Evolutionary conservation across 2,888 invertebrate species (phyloP).

Genomic region (Fragum whitleyi): DNA sequence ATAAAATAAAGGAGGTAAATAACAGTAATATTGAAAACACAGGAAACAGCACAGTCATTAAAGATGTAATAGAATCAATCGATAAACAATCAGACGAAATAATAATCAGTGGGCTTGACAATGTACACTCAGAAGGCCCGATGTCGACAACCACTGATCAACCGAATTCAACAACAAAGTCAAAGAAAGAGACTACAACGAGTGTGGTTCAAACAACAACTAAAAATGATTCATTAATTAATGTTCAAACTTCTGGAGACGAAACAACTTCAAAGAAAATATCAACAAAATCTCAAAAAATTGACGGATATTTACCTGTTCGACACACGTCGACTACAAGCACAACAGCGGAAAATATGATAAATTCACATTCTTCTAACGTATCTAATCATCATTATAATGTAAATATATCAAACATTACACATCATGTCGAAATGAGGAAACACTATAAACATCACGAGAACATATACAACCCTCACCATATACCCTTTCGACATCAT

Average conservation of each 20-base stretch:
- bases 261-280: not conserved
- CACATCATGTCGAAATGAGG: not conserved
- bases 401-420: not conserved
- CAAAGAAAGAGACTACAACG: not conserved
- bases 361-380: not conserved
- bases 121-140: not conserved
- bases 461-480: not conserved
- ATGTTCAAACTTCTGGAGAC: not conserved
- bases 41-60: not conserved
- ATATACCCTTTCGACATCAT: slow-evolving; percentile 28
- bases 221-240: not conserved
- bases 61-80: not conserved
- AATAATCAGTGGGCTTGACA: not conserved
- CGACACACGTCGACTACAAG: not conserved
- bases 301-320: not conserved
- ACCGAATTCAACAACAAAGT: not conserved
- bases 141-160: not conserved
- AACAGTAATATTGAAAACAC: not conserved
- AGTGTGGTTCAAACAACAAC: not conserved
- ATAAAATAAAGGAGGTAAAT: not conserved
- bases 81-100: slow-evolving; percentile 12
- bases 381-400: not conserved
- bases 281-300: not conserved
- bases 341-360: not conserved
- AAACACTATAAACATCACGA: not conserved